phyloP scores from a whole-genome alignment of 2,797 vertebrate species.

The Apogon hyalosoma region DNA sequence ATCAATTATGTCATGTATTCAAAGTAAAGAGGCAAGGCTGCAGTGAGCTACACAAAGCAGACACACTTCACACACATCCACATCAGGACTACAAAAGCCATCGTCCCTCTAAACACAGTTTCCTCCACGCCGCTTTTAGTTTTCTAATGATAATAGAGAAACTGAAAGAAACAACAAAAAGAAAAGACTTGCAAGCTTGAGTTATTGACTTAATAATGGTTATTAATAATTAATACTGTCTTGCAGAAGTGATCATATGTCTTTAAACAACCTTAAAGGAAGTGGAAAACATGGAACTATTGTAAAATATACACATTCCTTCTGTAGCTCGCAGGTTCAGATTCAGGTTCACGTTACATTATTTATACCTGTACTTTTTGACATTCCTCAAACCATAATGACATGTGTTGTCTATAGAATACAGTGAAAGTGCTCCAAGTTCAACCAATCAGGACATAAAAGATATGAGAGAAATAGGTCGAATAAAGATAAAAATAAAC shows the following conservation, averaged over 20 bases:
- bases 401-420: too few relatives aligned
- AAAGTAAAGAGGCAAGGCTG: conserved; percentile 62
- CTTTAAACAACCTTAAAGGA: neutral
- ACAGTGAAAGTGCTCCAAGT: too few relatives aligned
- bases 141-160: conserved; percentile 15
- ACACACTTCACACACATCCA: conserved; percentile 59
- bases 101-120: conserved; percentile 40
- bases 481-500: too few relatives aligned
- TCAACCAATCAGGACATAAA: too few relatives aligned
- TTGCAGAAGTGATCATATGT: neutral
- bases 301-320: too few relatives aligned
- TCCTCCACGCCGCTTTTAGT: conserved; percentile 4
- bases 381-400: too few relatives aligned
- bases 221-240: conserved; percentile 7
- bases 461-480: too few relatives aligned
- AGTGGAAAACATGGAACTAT: too few relatives aligned
- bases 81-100: conserved; percentile 55
- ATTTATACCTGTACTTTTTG: too few relatives aligned
- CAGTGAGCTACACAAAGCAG: conserved; percentile 52
- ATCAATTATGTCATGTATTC: conserved; percentile 95
- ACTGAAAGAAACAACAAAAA: conserved; percentile 32
- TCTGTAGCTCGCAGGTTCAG: too few relatives aligned
- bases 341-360: too few relatives aligned
- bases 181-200: conserved; percentile 8
- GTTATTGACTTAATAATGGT: conserved; percentile 30